phyloP scores from a whole-genome alignment of 2,888 invertebrate species.

The Uropetala carovei region DNA sequence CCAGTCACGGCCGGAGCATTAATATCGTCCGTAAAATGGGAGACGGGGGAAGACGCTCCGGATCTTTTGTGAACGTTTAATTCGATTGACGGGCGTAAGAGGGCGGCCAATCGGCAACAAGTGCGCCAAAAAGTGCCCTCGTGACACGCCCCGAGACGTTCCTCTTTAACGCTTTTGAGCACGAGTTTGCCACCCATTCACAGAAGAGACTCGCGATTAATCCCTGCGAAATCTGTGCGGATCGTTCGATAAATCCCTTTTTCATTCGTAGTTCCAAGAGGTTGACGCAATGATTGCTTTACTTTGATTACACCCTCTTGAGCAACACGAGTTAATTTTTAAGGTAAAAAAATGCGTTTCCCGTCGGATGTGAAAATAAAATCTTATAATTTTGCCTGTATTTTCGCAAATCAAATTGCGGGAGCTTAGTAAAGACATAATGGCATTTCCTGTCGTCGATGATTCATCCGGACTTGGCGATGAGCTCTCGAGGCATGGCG shows the following conservation, averaged over 20 bases:
- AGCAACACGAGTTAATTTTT: not conserved
- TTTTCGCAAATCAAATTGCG: not conserved
- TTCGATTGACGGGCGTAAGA: slow-evolving; percentile 25
- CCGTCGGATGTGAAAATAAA: not conserved
- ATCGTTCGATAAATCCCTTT: not conserved
- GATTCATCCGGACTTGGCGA: not conserved
- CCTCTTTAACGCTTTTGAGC: not conserved
- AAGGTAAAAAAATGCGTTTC: not conserved
- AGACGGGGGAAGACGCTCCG: not conserved
- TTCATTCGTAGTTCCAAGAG: not conserved
- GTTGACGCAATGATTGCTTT: not conserved
- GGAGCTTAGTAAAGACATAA: not conserved
- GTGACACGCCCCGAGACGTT: not conserved
- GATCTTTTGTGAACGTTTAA: slow-evolving; percentile 23
- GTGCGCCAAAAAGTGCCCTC: not conserved
- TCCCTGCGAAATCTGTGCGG: not conserved
- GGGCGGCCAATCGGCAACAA: not conserved
- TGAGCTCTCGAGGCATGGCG: not conserved
- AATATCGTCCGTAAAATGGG: not conserved
- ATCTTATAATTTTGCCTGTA: not conserved
- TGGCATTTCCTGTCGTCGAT: not conserved
- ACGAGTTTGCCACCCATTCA: slow-evolving; percentile 7
- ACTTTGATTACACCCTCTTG: not conserved
- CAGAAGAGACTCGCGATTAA: not conserved
- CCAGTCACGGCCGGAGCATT: slow-evolving; percentile 7